Evolutionary conservation across 2,888 invertebrate species (phyloP).

Genomic region (Lithophane ornitopus): DNA sequence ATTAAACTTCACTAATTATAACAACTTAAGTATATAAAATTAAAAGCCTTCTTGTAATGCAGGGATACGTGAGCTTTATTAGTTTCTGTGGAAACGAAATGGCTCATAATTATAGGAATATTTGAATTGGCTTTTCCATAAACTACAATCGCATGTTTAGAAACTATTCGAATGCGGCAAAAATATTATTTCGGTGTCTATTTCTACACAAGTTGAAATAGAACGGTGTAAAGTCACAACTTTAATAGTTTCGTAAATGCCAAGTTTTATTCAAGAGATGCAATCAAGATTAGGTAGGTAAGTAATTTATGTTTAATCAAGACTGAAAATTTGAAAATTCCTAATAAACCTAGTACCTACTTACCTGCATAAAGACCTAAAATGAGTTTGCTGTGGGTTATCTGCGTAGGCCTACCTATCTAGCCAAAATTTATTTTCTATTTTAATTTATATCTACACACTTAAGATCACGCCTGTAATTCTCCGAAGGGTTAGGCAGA

Average conservation of each 20-base stretch:
- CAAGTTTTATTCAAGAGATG: conserved; percentile 36
- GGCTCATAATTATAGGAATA: conserved; percentile 87
- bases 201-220: conserved; percentile 64
- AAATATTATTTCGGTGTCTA: conserved; percentile 79
- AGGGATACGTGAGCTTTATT: conserved; percentile 82
- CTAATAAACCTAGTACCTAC: background rate
- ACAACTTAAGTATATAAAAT: conserved; percentile 60
- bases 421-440: background rate
- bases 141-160: conserved; percentile 84
- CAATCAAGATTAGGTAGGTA: conserved; percentile 40
- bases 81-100: conserved; percentile 83
- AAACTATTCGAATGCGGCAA: conserved; percentile 82
- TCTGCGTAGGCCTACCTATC: background rate
- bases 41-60: conserved; percentile 77
- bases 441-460: background rate
- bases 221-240: conserved; percentile 41
- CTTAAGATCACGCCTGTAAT: background rate
- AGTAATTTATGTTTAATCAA: background rate
- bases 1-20: conserved; percentile 38
- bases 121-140: conserved; percentile 85
- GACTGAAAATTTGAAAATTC: background rate
- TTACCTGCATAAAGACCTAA: background rate
- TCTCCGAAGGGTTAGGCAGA: too few relatives aligned
- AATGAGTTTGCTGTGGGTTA: background rate
- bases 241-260: conserved; percentile 42